Evolutionary conservation across 2,888 invertebrate genomes (phyloP), one percentile per base, ranked within the genome.

Genomic region (Orthosia cruda): DNA sequence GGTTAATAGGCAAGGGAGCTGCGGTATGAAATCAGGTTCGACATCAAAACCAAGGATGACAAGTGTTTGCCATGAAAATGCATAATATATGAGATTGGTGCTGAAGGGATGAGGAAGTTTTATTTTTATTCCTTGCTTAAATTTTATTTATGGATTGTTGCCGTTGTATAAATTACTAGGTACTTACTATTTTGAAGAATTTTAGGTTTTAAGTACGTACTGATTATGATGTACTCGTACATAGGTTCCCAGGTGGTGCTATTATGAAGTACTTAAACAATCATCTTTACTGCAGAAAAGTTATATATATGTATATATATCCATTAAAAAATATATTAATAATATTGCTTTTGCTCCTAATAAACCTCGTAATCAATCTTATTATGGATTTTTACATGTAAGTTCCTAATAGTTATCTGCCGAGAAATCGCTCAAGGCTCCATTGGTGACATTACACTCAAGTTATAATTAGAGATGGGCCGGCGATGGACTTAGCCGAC

Each of bases 341-440:
- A 7, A 47, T 49, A 23, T 12, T 62, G 18, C 15, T 32, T 47
- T 32, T 32, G 3, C 32, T 32, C 32, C 32, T 32, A 32, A 20
- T 4, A 32, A 80, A 73, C 59, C 77, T 72, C 45, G 68, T 40
- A 83, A 88, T 88, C 81, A 88, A 83, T 84, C 82, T 84, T 65
- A 4, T 40, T 32, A n/a, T 13, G 1, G 3, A 26, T 54, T 68
- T 68, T 40, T n/a, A 50, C 23, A 18, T 15, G 13, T n/a, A 64
- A 15, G 16, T 40, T n/a, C 16, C 80, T 49, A 74, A 78, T 68
- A 40, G 9, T 40, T 72, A 40, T 74, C n/a, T 55, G 52, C 23
- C 18, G 20, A 57, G 57, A 69, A 75, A 77, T 70, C 62, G 57
- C 49, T 20, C 32, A 68, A 77, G 49, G 32, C 32, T 49, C 52